Conservation (phyloP, 2,113 vertebrate species). For the Xiphorhynchus elegans region DNA sequence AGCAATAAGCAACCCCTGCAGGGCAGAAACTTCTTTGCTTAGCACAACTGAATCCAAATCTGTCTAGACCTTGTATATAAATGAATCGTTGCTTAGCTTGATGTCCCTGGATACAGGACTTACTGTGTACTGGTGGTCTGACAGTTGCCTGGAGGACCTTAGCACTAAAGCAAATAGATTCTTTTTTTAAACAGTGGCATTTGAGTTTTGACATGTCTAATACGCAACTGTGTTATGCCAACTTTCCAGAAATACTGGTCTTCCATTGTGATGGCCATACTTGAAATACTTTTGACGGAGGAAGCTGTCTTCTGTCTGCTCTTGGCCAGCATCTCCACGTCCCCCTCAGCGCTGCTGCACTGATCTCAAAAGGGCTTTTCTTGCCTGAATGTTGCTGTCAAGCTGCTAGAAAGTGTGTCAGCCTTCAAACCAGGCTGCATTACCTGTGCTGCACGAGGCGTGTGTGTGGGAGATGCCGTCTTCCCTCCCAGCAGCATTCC, state of each 20-base stretch:
- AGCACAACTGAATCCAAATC: not conserved
- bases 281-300: slow-evolving; percentile 8
- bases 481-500: not conserved
- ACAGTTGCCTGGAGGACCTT: slow-evolving; percentile 45
- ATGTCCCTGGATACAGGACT: not conserved
- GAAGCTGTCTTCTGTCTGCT: not conserved
- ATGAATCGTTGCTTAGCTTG: not conserved
- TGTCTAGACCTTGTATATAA: not conserved
- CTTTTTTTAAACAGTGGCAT: slow-evolving; percentile 49
- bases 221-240: slow-evolving; percentile 26
- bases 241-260: slow-evolving; percentile 64
- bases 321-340: not conserved
- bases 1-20: not conserved
- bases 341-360: accelerated
- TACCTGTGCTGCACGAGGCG: not conserved
- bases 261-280: slow-evolving; percentile 15
- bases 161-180: slow-evolving; percentile 30
- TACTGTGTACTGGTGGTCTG: slow-evolving; percentile 28
- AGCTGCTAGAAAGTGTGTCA: not conserved
- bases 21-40: not conserved
- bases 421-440: not conserved
- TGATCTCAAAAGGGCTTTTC: not conserved
- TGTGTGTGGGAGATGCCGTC: not conserved
- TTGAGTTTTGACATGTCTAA: slow-evolving; percentile 47
- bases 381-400: not conserved